phyloP scores from a whole-genome alignment of 2,113 vertebrate genomes.

The Podocnemis expansa region DNA sequence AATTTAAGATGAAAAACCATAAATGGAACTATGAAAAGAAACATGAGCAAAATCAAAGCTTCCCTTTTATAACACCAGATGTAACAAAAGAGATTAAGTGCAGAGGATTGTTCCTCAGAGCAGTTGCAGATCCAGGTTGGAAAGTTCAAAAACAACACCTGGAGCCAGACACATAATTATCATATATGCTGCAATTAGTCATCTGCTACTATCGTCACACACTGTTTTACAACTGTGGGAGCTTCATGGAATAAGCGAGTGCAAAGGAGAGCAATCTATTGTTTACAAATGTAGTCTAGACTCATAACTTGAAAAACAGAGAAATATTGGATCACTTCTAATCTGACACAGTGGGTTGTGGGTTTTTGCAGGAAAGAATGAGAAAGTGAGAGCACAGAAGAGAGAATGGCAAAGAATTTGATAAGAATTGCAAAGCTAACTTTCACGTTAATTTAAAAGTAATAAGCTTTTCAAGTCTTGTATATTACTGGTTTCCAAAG shows the following conservation, averaged over 20 bases:
- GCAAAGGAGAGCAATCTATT: neutral
- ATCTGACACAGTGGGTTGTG: no score
- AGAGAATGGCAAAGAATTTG: neutral
- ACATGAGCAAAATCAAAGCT: neutral
- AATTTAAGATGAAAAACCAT: neutral
- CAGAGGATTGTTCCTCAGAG: neutral
- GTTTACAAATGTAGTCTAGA: neutral
- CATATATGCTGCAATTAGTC: neutral
- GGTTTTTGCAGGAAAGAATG: neutral
- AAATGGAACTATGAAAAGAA: neutral
- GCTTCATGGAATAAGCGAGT: no score
- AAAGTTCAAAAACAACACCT: neutral
- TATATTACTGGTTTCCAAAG: neutral
- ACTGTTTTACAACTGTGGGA: neutral
- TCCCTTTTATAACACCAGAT: neutral
- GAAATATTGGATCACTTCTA: neutral
- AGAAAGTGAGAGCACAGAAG: neutral
- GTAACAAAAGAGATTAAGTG: neutral
- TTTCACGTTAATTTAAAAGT: neutral
- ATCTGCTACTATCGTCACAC: neutral
- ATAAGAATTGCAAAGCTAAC: neutral
- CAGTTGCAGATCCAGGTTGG: neutral
- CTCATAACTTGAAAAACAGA: neutral
- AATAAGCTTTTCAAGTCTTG: neutral
- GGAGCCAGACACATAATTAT: neutral